Conservation (phyloP, 2,113 vertebrate genomes). For the Oncorhynchus clarkii region DNA sequence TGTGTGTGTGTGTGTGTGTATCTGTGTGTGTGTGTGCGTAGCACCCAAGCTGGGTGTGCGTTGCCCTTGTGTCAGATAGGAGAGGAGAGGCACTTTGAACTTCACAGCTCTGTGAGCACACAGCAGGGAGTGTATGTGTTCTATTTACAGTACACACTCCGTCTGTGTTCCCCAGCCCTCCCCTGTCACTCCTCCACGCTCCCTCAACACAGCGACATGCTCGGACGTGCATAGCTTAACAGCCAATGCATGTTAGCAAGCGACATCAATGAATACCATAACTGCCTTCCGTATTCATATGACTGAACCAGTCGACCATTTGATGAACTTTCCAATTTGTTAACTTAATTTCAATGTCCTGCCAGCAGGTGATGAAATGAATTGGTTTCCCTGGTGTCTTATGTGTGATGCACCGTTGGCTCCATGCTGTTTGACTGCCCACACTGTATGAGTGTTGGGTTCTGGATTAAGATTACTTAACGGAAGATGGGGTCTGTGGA, state of each 20-base stretch:
- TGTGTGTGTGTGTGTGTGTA: neutral
- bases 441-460: neutral
- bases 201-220: conserved; percentile 40
- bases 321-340: neutral
- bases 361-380: neutral
- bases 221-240: conserved; percentile 38
- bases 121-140: conserved; percentile 55
- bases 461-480: neutral
- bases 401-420: neutral
- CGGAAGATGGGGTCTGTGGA: neutral
- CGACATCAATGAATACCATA: conserved; percentile 43
- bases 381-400: neutral
- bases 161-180: conserved; percentile 51
- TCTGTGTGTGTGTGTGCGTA: neutral
- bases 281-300: conserved; percentile 8
- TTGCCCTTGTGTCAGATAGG: conserved; percentile 30
- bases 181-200: conserved; percentile 39
- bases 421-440: neutral
- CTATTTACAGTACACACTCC: conserved; percentile 53
- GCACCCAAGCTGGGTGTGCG: neutral
- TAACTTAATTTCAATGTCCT: neutral
- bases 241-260: conserved; percentile 35
- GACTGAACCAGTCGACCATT: neutral
- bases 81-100: conserved; percentile 28
- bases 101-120: conserved; percentile 59